Base-by-base conservation (phyloP, 2,113 vertebrate species). In the Ramphastos sulfuratus region DNA sequence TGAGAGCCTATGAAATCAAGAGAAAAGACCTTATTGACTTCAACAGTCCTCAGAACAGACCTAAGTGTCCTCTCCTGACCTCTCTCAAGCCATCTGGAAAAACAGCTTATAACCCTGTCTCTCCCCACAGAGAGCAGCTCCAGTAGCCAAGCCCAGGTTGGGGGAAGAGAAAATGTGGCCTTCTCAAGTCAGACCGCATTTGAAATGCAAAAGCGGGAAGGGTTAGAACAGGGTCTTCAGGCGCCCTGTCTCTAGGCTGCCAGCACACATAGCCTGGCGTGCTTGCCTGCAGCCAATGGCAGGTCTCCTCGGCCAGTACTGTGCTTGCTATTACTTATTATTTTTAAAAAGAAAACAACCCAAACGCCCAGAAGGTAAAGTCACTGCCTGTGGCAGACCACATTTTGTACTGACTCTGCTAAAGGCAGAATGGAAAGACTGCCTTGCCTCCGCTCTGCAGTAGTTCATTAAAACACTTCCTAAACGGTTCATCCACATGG, bases 1-100 rank as follows among this genome's bases (percentile, higher is more conserved):
- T 60, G 65, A 74, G 52, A 25, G 58, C 61, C 73, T 58, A 93
- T 88, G 85, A 94, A 91, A 90, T 3, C 0, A 2, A 89, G 60
- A 89, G 61, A 95, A 93, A 91, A 60, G 39, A 74, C 56, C 30
- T 85, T 79, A 85, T 46, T 92, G 93, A 95, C 61, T 96, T 84
- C 60, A 88, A 54, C 58, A 81, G 76, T n/a, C 65, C 67, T 71
- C 56, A 58, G 63, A 94, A 77, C 19, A 74, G 52, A 64, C 89
- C 66, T 33, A n/a, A 81, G 55, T 63, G 66, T 95, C 95, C 87
- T 95, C 82, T 88, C 39, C 85, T 84, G 80, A 87, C 85, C 91
- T 39, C 66, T 77, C 65, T 73, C 35, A 58, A 66, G 87, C 77
- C 93, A 94, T 89, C 77, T 93, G 80, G 82, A 77, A 73, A 92